Conservation (phyloP, 1,140 invertebrate species). For the Orius insidiosus region DNA sequence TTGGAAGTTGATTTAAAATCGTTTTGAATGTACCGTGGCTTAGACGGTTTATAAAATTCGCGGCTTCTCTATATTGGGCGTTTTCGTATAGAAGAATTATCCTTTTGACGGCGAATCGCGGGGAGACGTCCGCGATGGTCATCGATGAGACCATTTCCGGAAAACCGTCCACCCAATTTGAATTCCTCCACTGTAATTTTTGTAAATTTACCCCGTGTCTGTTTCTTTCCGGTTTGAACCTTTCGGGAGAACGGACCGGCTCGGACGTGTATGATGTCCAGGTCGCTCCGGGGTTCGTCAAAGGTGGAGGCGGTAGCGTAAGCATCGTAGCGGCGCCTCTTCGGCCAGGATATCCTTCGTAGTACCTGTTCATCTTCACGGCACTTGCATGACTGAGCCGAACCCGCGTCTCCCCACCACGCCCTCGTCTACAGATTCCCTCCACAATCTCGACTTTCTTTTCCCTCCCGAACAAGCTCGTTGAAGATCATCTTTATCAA, state of each 20-base stretch:
- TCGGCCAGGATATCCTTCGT: slow-evolving; percentile 21
- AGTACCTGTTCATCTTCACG: slow-evolving; percentile 22
- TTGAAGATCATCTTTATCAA: no score
- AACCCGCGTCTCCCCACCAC: neutral
- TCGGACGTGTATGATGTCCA: slow-evolving; percentile 22
- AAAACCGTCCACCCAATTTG: slow-evolving; percentile 26
- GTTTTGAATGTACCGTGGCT: slow-evolving; percentile 34
- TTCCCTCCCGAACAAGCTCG: no score
- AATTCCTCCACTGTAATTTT: slow-evolving; percentile 26
- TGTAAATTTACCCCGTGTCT: slow-evolving; percentile 25
- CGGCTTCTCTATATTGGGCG: slow-evolving; percentile 33
- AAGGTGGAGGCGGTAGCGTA: slow-evolving; percentile 22
- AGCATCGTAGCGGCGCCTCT: slow-evolving; percentile 14
- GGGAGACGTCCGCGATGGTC: slow-evolving; percentile 35
- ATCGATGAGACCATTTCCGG: slow-evolving; percentile 28
- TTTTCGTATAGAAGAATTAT: slow-evolving; percentile 35
- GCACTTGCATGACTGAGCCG: neutral
- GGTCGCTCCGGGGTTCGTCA: slow-evolving; percentile 20
- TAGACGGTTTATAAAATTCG: slow-evolving; percentile 37
- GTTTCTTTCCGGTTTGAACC: slow-evolving; percentile 25
- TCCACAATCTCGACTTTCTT: no score
- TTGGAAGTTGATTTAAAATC: slow-evolving; percentile 44
- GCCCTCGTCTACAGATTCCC: no score
- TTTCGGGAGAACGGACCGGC: slow-evolving; percentile 20
- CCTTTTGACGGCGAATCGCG: slow-evolving; percentile 31